Percentiles rank a stretch among this genome's conserved stretches.
Conservation (phyloP, 2,888 invertebrate genomes). For the Drosophila neonasuta region DNA sequence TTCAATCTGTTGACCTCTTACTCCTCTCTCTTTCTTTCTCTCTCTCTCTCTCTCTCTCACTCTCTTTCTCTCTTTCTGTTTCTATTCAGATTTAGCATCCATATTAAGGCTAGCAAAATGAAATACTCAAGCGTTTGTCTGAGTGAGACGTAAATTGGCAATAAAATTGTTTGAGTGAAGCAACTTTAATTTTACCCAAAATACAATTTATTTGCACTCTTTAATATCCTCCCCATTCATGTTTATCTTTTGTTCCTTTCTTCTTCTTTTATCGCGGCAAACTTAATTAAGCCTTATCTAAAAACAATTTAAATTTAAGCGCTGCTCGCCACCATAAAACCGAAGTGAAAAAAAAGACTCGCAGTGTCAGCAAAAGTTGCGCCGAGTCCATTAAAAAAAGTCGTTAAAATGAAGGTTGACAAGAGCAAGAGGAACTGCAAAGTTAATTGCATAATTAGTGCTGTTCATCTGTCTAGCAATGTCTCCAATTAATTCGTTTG, state of each 20-base stretch:
- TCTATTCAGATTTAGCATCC: constrained; percentile 2
- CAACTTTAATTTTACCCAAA: constrained; percentile 1
- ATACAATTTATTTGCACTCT: not conserved
- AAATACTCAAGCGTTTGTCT: constrained; percentile 3
- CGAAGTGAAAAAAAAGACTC: constrained; percentile 8
- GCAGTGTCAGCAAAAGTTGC: constrained; percentile 34
- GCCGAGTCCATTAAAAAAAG: constrained; percentile 44
- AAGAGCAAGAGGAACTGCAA: constrained; percentile 28
- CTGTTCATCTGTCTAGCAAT: constrained; percentile 33
- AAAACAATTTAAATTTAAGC: constrained; percentile 66
- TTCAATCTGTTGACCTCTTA: constrained; percentile 32
- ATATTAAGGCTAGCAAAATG: constrained; percentile 1
- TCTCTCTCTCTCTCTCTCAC: constrained; percentile 2
- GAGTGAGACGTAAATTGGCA: constrained; percentile 11
- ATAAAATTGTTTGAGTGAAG: constrained; percentile 10
- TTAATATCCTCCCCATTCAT: not conserved
- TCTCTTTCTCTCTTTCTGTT: not conserved
- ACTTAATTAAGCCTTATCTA: constrained; percentile 63
- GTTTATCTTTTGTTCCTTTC: constrained; percentile 16
- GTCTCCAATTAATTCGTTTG: constrained; percentile 9
- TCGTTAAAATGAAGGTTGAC: constrained; percentile 45
- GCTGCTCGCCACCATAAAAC: constrained; percentile 50
- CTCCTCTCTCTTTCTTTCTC: not conserved
- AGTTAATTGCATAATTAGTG: constrained; percentile 68
- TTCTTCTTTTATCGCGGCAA: not conserved